These are phyloP conservation scores for Drosophila varians DNA, from an alignment of 1,140 invertebrate species.

Conservation along the genomic window DNA sequence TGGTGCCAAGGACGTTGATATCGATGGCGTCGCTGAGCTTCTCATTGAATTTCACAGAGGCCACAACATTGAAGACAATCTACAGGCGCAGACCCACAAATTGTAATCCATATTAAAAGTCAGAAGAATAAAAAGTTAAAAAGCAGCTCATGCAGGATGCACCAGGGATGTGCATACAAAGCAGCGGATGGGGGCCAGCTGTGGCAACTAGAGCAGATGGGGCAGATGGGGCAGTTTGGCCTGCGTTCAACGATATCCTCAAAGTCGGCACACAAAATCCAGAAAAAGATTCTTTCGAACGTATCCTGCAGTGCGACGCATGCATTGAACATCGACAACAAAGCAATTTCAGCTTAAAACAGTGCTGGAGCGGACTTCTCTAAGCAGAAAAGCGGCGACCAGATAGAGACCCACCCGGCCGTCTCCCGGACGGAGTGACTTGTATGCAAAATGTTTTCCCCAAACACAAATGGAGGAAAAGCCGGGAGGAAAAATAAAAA, in stretches of 20 bases:
- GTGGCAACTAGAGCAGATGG: background rate
- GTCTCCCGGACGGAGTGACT: slow-evolving; percentile 65
- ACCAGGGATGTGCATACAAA: slow-evolving; percentile 68
- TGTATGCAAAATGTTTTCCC: slow-evolving; percentile 78
- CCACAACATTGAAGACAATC: slow-evolving; percentile 94
- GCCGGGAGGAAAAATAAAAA: slow-evolving; percentile 36
- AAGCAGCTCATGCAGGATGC: slow-evolving; percentile 64
- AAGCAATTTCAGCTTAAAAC: slow-evolving; percentile 80
- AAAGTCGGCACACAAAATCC: slow-evolving; percentile 49
- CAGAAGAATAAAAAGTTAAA: slow-evolving; percentile 19
- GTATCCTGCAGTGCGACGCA: slow-evolving; percentile 57
- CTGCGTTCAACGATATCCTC: slow-evolving; percentile 58
- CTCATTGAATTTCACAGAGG: slow-evolving; percentile 95
- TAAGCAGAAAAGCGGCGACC: slow-evolving; percentile 36
- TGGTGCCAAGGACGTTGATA: slow-evolving; percentile 87
- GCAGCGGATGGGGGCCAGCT: slow-evolving; percentile 33
- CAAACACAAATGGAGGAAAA: slow-evolving; percentile 26
- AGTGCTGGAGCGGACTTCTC: slow-evolving; percentile 44
- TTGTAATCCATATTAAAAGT: slow-evolving; percentile 76
- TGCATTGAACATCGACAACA: slow-evolving; percentile 80
- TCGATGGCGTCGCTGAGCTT: slow-evolving; percentile 87
- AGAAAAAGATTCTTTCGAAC: background rate
- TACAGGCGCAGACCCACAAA: slow-evolving; percentile 75
- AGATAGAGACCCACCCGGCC: slow-evolving; percentile 20
- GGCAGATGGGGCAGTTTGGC: background rate